phyloP scores from a whole-genome alignment of 2,113 vertebrate genomes.

The Himantopus leucocephalus region DNA sequence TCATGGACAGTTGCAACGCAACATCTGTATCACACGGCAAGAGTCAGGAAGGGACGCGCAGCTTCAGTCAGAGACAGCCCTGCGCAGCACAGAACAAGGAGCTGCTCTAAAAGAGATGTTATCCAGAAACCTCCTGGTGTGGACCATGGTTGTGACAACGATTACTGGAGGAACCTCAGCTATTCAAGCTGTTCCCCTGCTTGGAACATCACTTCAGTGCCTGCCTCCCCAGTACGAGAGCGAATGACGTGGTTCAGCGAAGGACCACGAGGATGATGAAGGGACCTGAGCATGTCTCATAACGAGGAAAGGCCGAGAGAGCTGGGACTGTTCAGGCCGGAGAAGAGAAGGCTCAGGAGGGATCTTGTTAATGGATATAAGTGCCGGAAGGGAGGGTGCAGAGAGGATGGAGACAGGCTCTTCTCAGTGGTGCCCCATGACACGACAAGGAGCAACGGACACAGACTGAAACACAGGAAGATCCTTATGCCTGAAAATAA shows the following conservation, averaged over 20 bases:
- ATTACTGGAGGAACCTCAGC: background rate
- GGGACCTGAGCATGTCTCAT: background rate
- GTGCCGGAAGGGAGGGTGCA: background rate
- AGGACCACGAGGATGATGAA: background rate
- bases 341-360: background rate
- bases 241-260: background rate
- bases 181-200: background rate
- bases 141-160: background rate
- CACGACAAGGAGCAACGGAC: background rate
- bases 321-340: background rate
- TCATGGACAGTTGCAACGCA: background rate
- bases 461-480: background rate
- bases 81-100: background rate
- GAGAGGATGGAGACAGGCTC: background rate
- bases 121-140: background rate
- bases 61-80: background rate
- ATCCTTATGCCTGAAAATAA: background rate
- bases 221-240: background rate
- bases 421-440: background rate
- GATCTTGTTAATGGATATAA: background rate
- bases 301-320: background rate
- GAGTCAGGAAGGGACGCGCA: background rate
- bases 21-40: fast-evolving
- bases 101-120: background rate
- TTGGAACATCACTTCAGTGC: background rate